Base-by-base conservation (phyloP, 2,888 invertebrate genomes). In the Sphaerophoria taeniata region DNA sequence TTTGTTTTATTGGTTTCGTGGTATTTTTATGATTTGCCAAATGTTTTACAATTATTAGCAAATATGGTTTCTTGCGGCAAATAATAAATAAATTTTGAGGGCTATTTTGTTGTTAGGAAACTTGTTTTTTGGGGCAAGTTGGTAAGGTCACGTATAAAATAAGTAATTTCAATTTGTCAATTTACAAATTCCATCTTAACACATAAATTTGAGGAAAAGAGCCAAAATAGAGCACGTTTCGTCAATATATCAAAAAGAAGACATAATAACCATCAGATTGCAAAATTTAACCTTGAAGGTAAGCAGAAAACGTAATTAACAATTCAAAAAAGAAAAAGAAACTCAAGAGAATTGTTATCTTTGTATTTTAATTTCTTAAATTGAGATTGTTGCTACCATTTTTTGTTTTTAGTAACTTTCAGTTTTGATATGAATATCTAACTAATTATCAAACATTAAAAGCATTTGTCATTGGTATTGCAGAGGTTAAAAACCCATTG, bases 361-460 rank as follows among this genome's bases (percentile, higher is more conserved):
- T 11, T 43, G 3, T 43, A 9, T 43, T 7, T 43, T 12, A 43
- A 43, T 43, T 43, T 4, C 9, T 43, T 43, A 43, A 39, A 7
- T 39, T 1, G 39, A 43, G 12, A 43, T 43, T 43, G 9, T 9
- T 43, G 9, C 43, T 43, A 12, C 9, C 12, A 43, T 43, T 43
- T 9, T 11, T 7, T 43, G 3, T 43, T 3, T 43, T 53, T 51
- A 63, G 16, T 16, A 14, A 49, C 65, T 65, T 53, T 53, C 67
- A 67, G 9, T 67, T 67, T 53, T 16, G 1, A 45, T 63, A n/a
- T 65, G 65, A 65, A 65, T 65, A 49, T 49, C 47, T 65, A 49
- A 65, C 49, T 7, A 31, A 45, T 61, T 43, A 43, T 11, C 9
- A 9, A 43, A 43, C 12, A 12, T 43, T 43, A 43, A 43, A 9